Evolutionary conservation across 2,888 invertebrate species (phyloP).

Genomic region (Tanytarsus gracilentus): DNA sequence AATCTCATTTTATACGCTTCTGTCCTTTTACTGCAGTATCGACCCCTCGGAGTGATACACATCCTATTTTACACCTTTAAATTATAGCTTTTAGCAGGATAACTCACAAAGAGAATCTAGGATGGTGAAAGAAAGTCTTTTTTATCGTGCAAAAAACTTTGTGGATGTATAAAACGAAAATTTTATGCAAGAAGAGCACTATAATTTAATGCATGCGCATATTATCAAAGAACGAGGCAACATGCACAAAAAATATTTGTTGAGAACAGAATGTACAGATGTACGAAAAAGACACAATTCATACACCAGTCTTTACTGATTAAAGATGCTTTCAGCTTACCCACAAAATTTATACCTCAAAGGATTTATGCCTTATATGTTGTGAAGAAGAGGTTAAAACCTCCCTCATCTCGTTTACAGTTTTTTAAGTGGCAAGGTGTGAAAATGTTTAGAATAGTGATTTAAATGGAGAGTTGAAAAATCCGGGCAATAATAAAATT

Average conservation of each 20-base stretch:
- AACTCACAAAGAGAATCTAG: not conserved
- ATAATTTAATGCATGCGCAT: constrained; percentile 16
- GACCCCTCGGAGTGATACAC: no score
- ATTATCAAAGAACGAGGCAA: constrained; percentile 12
- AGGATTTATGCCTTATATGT: constrained; percentile 2
- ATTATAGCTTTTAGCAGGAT: constrained; percentile 24
- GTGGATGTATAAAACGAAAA: not conserved
- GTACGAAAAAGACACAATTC: no score
- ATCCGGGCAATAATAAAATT: no score
- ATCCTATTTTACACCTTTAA: constrained; percentile 25
- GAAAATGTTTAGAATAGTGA: no score
- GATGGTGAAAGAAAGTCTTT: not conserved
- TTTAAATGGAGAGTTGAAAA: no score
- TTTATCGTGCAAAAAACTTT: not conserved
- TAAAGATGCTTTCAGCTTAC: constrained; percentile 22
- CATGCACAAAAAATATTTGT: constrained; percentile 15
- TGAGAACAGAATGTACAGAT: constrained; percentile 20
- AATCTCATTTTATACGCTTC: not conserved
- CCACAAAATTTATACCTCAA: constrained; percentile 18
- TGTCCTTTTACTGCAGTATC: constrained; percentile 3
- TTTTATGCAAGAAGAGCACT: not conserved
- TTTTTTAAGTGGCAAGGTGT: no score
- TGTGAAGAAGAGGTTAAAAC: not conserved
- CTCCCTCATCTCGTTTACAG: no score
- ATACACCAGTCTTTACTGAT: constrained; percentile 14